Percentiles rank a stretch among this genome's conserved stretches.
phyloP scores from a whole-genome alignment of 2,113 vertebrate species.

The Pampusana beccarii region DNA sequence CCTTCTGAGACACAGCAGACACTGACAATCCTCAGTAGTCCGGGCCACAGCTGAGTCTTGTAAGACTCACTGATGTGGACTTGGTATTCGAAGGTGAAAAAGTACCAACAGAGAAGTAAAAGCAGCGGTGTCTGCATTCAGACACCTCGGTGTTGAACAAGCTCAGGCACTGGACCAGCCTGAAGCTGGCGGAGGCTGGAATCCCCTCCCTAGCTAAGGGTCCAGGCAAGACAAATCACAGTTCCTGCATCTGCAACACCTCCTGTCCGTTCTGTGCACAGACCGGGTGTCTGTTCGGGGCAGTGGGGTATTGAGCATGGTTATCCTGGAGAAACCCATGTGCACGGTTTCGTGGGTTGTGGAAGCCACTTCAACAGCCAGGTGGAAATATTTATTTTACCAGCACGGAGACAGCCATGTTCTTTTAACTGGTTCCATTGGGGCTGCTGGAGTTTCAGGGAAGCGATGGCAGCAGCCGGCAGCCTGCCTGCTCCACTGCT shows the following conservation, averaged over 20 bases:
- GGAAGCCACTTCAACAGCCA: not conserved
- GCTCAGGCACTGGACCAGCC: not conserved
- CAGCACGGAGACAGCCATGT: fast-evolving
- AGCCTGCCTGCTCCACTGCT: not conserved
- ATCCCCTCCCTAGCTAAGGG: not conserved
- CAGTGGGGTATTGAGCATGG: fast-evolving
- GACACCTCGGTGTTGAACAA: not conserved
- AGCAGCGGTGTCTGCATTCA: not conserved
- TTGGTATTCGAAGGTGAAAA: not conserved
- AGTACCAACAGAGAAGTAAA: not conserved
- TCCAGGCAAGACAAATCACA: not conserved
- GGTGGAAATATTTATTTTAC: not conserved
- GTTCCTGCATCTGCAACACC: not conserved
- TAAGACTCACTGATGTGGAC: not conserved
- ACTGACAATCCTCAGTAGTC: not conserved
- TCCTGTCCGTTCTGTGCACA: not conserved
- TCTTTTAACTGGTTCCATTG: not conserved
- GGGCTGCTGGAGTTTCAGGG: not conserved
- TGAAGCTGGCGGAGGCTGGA: not conserved
- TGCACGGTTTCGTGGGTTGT: not conserved
- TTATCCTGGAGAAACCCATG: not conserved
- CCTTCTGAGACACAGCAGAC: not conserved
- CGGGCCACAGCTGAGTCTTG: not conserved
- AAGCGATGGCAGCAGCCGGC: not conserved
- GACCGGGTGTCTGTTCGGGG: not conserved